Percentiles rank a stretch among this genome's conserved stretches.
Evolutionary conservation across 2,797 vertebrate species (phyloP).

Genomic region (Spinibarbus caldwelli): DNA sequence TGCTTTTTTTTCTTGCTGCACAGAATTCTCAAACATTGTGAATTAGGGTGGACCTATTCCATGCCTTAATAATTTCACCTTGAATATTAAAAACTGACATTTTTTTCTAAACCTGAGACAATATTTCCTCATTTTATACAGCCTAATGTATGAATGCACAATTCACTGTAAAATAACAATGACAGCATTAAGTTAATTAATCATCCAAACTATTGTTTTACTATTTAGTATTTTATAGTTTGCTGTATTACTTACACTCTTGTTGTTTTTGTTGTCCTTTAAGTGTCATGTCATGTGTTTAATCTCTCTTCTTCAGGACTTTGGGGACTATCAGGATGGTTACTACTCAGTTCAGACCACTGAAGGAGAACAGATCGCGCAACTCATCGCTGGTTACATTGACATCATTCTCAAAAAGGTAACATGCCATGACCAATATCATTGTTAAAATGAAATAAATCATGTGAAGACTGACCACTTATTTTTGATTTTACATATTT

Average conservation of each 20-base stretch:
- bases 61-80: not conserved
- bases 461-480: not conserved
- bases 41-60: not conserved
- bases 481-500: not conserved
- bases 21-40: not conserved
- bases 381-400: slow-evolving; percentile 96
- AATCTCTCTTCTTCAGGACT: slow-evolving; percentile 81
- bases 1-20: not conserved
- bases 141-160: not conserved
- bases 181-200: not conserved
- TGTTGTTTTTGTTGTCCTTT: not conserved
- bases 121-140: not conserved
- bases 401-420: slow-evolving; percentile 99
- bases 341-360: slow-evolving; percentile 99
- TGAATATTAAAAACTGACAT: not conserved
- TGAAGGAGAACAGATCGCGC: slow-evolving; percentile 96
- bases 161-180: not conserved
- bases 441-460: not conserved
- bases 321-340: slow-evolving; percentile 97
- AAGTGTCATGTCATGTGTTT: not conserved
- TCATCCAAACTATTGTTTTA: not conserved
- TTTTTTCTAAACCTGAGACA: not conserved
- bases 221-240: not conserved
- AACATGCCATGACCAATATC: slow-evolving; percentile 13
- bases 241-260: not conserved